Percentiles rank a stretch among this genome's conserved stretches.
Conservation (phyloP, 23 tunicate genomes). For the Phallusia fumigata region DNA sequence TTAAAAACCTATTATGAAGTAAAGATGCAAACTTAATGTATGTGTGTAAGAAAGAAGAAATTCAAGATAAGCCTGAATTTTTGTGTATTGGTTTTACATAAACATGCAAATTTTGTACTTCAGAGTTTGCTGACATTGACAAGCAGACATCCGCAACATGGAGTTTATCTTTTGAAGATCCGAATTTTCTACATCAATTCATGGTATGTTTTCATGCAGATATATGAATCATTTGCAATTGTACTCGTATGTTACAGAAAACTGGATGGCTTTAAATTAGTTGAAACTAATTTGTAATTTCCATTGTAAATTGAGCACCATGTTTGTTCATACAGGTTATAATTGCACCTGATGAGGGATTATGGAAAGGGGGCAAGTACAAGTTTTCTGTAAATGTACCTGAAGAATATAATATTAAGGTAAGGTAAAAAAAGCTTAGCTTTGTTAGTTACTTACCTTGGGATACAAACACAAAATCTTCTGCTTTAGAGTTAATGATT, state of each 20-base stretch:
- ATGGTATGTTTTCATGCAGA: neutral
- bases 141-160: constrained; percentile 11
- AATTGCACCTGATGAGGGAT: constrained; percentile 63
- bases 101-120: neutral
- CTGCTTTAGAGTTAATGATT: too few species aligned
- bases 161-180: constrained; percentile 35
- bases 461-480: too few species aligned
- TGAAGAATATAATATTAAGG: constrained; percentile 67
- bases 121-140: constrained; percentile 2
- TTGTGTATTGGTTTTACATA: too few species aligned
- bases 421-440: neutral
- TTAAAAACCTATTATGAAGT: too few species aligned
- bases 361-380: constrained; percentile 66
- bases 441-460: too few species aligned
- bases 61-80: too few species aligned
- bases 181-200: constrained; percentile 37
- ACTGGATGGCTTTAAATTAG: too few species aligned
- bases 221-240: neutral
- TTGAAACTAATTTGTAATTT: too few species aligned
- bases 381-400: constrained; percentile 57
- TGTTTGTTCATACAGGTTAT: neutral
- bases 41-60: too few species aligned
- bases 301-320: too few species aligned
- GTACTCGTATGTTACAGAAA: too few species aligned
- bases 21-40: too few species aligned